These are phyloP conservation scores for Eclectus roratus DNA, from an alignment of 2,113 vertebrate species.

Conservation along the genomic window DNA sequence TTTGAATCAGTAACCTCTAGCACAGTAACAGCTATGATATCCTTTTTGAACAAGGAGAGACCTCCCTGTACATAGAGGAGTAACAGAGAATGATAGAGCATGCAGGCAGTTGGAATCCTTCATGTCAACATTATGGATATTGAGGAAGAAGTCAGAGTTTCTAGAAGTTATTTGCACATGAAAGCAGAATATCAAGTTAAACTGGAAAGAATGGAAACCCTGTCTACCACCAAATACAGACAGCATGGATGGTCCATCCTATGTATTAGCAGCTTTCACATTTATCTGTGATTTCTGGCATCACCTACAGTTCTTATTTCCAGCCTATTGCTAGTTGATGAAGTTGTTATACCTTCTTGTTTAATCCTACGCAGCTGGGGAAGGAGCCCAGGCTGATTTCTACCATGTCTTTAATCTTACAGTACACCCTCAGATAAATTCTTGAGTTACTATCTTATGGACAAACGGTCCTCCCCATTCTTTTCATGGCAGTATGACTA, in stretches of 20 bases:
- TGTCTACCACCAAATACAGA: background rate
- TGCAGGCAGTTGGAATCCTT: background rate
- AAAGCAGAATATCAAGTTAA: background rate
- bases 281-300: background rate
- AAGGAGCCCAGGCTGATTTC: background rate
- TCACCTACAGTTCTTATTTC: background rate
- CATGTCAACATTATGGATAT: background rate
- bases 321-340: background rate
- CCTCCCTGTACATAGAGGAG: background rate
- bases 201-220: background rate
- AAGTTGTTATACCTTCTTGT: background rate
- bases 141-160: background rate
- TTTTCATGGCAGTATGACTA: background rate
- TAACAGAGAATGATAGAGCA: background rate
- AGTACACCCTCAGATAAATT: background rate
- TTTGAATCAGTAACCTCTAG: background rate
- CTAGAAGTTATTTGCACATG: background rate
- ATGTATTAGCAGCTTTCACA: background rate
- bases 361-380: background rate
- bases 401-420: background rate
- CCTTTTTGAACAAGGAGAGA: background rate
- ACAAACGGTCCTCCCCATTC: background rate
- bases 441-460: background rate
- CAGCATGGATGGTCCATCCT: background rate
- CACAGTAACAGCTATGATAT: fast-evolving